These are phyloP conservation scores for Iselma pallidipennis DNA, from an alignment of 2,888 invertebrate species.

Conservation along the genomic window DNA sequence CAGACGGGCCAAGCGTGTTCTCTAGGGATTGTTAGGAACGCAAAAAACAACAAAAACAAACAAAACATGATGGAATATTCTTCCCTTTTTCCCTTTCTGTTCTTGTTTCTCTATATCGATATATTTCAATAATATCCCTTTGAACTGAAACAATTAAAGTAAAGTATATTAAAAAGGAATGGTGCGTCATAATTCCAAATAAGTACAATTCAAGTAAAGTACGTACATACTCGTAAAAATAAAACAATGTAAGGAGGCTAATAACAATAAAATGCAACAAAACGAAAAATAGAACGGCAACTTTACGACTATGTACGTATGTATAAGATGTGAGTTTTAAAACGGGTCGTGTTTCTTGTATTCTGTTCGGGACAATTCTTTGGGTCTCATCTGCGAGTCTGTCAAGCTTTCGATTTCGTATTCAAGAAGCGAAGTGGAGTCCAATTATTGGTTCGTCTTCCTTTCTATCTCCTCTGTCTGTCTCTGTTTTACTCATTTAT, in stretches of 20 bases:
- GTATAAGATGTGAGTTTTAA: conserved; percentile 3
- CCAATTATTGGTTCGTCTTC: conserved; percentile 42
- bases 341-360: conserved; percentile 24
- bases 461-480: conserved; percentile 25
- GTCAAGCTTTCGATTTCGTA: conserved; percentile 34
- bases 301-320: neutral
- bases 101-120: neutral
- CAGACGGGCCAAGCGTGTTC: neutral
- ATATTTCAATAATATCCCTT: neutral
- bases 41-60: neutral
- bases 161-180: too few relatives aligned
- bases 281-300: neutral
- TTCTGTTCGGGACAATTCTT: conserved; percentile 34
- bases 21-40: neutral
- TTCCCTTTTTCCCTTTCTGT: neutral
- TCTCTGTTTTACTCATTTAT: conserved; percentile 4
- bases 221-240: too few relatives aligned
- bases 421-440: conserved; percentile 36
- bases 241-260: too few relatives aligned
- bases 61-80: neutral
- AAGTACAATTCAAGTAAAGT: neutral
- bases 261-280: neutral
- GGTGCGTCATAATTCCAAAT: neutral
- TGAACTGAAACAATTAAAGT: neutral
- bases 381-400: conserved; percentile 35